Conservation (phyloP, 2,888 invertebrate species). For the Himalopsyche japonica region DNA sequence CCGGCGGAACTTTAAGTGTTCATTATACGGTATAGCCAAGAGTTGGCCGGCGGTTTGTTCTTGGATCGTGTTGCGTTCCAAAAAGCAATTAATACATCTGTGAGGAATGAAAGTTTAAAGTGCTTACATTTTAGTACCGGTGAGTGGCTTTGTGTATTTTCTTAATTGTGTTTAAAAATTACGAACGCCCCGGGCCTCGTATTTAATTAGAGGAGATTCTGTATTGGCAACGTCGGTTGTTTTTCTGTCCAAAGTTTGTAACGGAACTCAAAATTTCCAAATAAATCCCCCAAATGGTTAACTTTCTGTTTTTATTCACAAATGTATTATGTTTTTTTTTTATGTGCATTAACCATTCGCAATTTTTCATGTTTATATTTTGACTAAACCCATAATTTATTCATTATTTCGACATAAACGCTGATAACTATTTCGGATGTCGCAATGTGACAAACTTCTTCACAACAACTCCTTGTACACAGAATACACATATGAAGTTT, state of each 20-base stretch:
- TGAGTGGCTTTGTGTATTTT: neutral
- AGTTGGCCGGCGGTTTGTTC: slow-evolving; percentile 10
- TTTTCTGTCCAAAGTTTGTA: neutral
- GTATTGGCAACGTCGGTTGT: neutral
- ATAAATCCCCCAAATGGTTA: too few species aligned
- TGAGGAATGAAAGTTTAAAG: neutral
- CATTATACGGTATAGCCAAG: slow-evolving; percentile 25
- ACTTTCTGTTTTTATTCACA: too few species aligned
- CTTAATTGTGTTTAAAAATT: neutral
- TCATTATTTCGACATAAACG: too few species aligned
- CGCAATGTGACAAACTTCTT: too few species aligned
- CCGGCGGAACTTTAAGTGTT: slow-evolving; percentile 19
- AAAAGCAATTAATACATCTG: neutral
- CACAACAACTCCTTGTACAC: too few species aligned
- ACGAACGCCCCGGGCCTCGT: neutral
- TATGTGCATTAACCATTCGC: too few species aligned
- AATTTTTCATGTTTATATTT: too few species aligned
- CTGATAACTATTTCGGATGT: too few species aligned
- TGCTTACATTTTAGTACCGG: neutral
- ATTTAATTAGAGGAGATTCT: neutral
- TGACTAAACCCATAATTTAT: too few species aligned
- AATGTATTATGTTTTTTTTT: too few species aligned
- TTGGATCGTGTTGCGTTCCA: slow-evolving; percentile 2
- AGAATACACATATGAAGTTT: too few species aligned
- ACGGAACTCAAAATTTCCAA: too few species aligned